phyloP scores from a whole-genome alignment of 2,113 vertebrate species.

The Apteryx mantelli region DNA sequence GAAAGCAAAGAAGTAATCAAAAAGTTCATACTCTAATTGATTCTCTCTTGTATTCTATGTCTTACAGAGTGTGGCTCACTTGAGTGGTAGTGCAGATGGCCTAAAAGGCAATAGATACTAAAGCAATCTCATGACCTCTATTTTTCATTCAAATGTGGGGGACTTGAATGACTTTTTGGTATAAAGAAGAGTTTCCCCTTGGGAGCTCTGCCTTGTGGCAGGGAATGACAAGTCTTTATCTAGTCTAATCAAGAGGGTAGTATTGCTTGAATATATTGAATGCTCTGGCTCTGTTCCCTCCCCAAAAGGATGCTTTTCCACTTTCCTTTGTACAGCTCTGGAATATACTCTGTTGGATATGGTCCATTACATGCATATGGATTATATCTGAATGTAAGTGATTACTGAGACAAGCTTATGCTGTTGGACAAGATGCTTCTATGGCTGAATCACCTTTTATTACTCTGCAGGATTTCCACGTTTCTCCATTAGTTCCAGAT shows the following conservation, averaged over 20 bases:
- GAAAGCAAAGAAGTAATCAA: background rate
- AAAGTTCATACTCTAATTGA: background rate
- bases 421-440: background rate
- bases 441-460: constrained; percentile 10
- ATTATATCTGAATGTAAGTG: background rate
- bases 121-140: background rate
- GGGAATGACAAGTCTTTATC: background rate
- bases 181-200: background rate
- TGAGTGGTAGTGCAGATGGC: background rate
- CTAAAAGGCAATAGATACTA: background rate
- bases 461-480: constrained; percentile 12
- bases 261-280: background rate
- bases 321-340: background rate
- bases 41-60: background rate
- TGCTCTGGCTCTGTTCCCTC: background rate
- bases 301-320: background rate
- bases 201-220: background rate
- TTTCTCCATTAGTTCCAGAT: constrained; percentile 32
- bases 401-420: constrained; percentile 1
- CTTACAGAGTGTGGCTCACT: background rate
- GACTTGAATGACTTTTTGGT: background rate
- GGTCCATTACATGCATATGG: background rate
- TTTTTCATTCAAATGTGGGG: background rate
- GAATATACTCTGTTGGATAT: background rate
- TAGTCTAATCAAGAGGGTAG: background rate